phyloP scores from a whole-genome alignment of 2,113 vertebrate genomes.

The Centropristis striata region DNA sequence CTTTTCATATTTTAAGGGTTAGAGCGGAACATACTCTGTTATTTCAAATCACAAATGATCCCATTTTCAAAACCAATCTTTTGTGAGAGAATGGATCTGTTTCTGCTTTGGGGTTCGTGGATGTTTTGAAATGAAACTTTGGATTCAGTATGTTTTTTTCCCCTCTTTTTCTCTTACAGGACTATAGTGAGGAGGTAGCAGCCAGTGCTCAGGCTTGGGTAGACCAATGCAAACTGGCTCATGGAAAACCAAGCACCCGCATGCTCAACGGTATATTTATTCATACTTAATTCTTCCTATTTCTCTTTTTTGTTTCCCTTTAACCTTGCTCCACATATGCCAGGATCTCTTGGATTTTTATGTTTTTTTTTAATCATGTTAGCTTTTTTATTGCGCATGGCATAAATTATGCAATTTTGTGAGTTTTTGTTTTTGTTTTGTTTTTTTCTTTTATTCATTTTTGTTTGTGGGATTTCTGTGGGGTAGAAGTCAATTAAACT shows the following conservation, averaged over 20 bases:
- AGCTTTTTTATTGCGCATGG: too few species aligned
- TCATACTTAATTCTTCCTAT: background rate
- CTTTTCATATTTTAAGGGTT: background rate
- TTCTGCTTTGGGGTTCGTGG: background rate
- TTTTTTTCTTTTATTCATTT: too few species aligned
- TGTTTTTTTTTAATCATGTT: too few species aligned
- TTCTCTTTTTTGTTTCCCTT: background rate
- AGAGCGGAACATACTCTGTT: background rate
- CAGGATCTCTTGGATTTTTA: too few species aligned
- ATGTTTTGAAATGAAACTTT: background rate
- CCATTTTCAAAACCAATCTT: constrained; percentile 3
- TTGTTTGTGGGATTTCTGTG: too few species aligned
- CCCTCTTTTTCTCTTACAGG: constrained; percentile 49
- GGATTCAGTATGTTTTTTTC: background rate
- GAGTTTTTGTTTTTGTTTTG: too few species aligned
- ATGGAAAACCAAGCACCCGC: constrained; percentile 66
- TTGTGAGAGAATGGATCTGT: background rate
- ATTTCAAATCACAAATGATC: constrained; percentile 3
- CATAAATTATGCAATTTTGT: too few species aligned
- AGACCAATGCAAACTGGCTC: constrained; percentile 69
- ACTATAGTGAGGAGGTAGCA: constrained; percentile 64
- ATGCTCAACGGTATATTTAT: constrained; percentile 56
- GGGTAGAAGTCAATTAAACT: too few species aligned
- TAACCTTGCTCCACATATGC: background rate
- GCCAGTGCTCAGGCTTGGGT: constrained; percentile 73